Conservation (phyloP, 2,113 vertebrate genomes). For the Abramis brama region DNA sequence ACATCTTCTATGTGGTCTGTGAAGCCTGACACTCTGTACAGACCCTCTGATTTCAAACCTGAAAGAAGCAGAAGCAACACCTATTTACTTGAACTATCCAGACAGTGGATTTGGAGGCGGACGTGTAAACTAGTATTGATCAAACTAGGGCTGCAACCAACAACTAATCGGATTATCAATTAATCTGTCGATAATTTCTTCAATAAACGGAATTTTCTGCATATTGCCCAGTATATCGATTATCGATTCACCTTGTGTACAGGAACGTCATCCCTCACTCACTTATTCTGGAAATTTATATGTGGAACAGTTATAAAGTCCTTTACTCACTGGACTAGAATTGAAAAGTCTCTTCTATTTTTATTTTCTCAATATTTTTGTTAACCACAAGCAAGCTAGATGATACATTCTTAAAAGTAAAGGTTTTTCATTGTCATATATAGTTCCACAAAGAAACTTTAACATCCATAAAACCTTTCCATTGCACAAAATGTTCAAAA, state of each 20-base stretch:
- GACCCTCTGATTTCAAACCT: conserved; percentile 95
- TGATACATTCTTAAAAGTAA: too few species aligned
- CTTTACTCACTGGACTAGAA: too few species aligned
- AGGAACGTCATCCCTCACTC: not conserved
- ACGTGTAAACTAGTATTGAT: not conserved
- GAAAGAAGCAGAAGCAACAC: conserved; percentile 42
- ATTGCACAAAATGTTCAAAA: too few species aligned
- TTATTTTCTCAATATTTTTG: too few species aligned
- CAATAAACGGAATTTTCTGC: not conserved
- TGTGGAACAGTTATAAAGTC: not conserved
- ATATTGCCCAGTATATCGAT: not conserved
- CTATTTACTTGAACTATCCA: not conserved
- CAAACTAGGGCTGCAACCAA: not conserved
- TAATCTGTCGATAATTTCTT: not conserved
- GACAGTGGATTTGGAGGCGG: not conserved
- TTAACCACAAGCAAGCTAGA: too few species aligned
- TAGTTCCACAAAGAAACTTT: too few species aligned
- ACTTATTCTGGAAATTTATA: not conserved
- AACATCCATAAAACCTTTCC: too few species aligned
- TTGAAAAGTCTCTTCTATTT: too few species aligned
- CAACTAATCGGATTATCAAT: not conserved
- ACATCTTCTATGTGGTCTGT: conserved; percentile 96
- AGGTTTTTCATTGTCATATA: too few species aligned
- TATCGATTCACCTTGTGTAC: not conserved
- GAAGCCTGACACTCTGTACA: conserved; percentile 96